Evolutionary conservation across 2,888 invertebrate genomes (phyloP).

Genomic region (Macrosiphum euphorbiae): DNA sequence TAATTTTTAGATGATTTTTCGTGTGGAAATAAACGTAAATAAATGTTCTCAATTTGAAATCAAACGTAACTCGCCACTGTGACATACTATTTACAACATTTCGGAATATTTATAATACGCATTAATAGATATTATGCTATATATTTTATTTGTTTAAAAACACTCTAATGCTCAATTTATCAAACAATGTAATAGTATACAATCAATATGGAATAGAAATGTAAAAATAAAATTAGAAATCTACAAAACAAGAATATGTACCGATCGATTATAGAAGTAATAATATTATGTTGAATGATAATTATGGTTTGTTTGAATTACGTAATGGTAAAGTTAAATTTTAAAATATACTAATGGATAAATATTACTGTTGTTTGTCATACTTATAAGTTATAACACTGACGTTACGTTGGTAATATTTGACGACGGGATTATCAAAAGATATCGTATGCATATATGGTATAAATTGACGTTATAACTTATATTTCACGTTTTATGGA

Average conservation of each 20-base stretch:
- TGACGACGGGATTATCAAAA: not conserved
- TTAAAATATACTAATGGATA: no score
- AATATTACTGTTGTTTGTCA: not conserved
- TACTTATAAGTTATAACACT: rapidly evolving
- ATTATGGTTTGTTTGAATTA: no score
- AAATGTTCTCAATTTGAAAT: not conserved
- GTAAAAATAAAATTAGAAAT: not conserved
- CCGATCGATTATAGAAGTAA: not conserved
- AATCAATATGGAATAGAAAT: not conserved
- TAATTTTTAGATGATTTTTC: not conserved
- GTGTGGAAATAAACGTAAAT: not conserved
- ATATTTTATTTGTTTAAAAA: not conserved
- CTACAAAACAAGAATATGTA: not conserved
- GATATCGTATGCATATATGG: not conserved
- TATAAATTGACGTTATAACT: not conserved
- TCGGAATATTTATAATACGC: not conserved
- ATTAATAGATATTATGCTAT: no score
- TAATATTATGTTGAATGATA: not conserved
- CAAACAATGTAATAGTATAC: not conserved
- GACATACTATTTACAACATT: not conserved
- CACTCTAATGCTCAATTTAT: not conserved
- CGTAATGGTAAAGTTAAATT: no score
- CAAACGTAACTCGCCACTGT: not conserved
- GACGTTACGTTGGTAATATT: not conserved
- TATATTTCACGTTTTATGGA: not conserved